These are phyloP conservation scores for Adelphocoris suturalis DNA, from an alignment of 2,888 invertebrate species.

Conservation along the genomic window DNA sequence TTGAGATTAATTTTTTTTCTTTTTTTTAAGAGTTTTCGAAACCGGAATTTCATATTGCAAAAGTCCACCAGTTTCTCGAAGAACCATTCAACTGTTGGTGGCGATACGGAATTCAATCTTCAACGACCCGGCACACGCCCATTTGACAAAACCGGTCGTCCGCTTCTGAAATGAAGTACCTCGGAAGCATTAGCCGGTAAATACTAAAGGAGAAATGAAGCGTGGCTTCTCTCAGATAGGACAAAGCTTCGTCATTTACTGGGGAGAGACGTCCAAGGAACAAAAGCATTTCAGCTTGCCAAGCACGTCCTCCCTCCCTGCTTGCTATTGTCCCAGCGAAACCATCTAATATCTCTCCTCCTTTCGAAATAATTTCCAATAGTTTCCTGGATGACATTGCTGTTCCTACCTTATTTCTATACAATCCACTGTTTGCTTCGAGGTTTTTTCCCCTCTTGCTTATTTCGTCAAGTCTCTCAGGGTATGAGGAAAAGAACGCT, in stretches of 20 bases:
- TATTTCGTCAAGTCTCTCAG: neutral
- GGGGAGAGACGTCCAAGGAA: neutral
- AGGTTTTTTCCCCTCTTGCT: neutral
- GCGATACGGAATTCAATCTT: too few species aligned
- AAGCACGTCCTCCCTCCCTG: constrained; percentile 11
- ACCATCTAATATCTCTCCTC: constrained; percentile 10
- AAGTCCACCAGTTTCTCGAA: too few species aligned
- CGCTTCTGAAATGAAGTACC: neutral
- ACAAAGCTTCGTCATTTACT: constrained; percentile 28
- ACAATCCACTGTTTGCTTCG: constrained; percentile 20
- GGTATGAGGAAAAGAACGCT: constrained; percentile 11
- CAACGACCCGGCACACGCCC: neutral
- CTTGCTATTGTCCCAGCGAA: constrained; percentile 14
- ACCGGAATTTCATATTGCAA: too few species aligned
- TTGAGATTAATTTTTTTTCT: too few species aligned
- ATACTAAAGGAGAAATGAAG: constrained; percentile 31
- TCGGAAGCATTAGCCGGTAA: constrained; percentile 9
- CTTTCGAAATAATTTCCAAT: constrained; percentile 50
- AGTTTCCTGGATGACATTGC: constrained; percentile 49
- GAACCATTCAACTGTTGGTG: too few species aligned
- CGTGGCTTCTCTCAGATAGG: neutral
- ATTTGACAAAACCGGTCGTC: neutral
- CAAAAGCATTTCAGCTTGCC: constrained; percentile 27
- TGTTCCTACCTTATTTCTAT: constrained; percentile 37
- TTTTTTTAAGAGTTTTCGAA: too few species aligned